phyloP scores from a whole-genome alignment of 1,140 invertebrate species.

The Bombus pascuorum region DNA sequence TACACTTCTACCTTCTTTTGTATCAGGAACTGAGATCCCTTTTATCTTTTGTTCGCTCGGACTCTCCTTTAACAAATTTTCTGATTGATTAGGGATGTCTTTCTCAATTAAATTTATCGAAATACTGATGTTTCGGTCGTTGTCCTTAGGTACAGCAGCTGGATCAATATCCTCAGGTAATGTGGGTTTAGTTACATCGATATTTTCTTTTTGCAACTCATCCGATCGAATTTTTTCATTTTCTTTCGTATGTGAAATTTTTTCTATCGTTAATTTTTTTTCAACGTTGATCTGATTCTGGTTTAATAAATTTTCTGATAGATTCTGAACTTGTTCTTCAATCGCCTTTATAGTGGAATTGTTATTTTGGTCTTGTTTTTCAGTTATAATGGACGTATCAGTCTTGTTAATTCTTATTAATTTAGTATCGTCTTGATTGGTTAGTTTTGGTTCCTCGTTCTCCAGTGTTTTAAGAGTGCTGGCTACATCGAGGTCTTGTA shows the following conservation, averaged over 20 bases:
- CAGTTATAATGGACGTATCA: background rate
- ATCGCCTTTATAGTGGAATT: background rate
- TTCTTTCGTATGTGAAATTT: background rate
- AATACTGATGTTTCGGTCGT: background rate
- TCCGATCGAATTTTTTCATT: background rate
- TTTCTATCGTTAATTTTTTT: background rate
- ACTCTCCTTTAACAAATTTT: background rate
- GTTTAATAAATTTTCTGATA: background rate
- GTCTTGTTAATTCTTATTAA: background rate
- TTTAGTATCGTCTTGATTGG: constrained; percentile 18
- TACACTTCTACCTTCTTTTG: background rate
- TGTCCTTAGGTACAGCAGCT: background rate
- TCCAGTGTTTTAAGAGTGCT: constrained; percentile 41
- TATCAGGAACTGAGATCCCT: background rate
- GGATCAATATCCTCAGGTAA: background rate
- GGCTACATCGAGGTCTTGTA: constrained; percentile 49
- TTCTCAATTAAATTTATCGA: background rate
- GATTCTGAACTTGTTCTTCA: background rate
- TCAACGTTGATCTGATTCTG: background rate
- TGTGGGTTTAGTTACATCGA: background rate
- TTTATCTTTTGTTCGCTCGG: background rate
- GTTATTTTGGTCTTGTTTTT: background rate
- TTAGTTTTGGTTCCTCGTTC: constrained; percentile 20
- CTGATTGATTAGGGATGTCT: background rate
- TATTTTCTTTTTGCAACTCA: background rate